Evolutionary conservation across 2,113 vertebrate genomes (phyloP).

Genomic region (Calidris pugnax): DNA sequence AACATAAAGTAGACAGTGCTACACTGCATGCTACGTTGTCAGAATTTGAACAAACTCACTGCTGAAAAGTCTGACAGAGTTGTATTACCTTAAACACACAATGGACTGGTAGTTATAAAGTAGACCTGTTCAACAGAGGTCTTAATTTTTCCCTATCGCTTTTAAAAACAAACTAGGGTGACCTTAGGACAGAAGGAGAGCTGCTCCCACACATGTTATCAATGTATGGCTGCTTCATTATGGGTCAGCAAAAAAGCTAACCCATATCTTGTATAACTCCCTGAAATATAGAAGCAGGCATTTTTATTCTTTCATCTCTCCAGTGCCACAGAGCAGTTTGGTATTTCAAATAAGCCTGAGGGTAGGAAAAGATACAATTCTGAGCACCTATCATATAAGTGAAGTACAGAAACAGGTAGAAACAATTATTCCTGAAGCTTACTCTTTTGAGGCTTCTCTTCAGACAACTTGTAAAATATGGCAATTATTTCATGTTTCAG

Average conservation of each 20-base stretch:
- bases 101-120: background rate
- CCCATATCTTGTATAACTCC: background rate
- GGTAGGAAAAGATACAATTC: background rate
- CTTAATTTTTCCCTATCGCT: background rate
- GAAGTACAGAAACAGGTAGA: background rate
- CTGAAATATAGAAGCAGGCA: background rate
- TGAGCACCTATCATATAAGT: background rate
- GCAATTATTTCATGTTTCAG: background rate
- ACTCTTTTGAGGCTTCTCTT: background rate
- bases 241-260: background rate
- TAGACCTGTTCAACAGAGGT: background rate
- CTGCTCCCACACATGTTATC: background rate
- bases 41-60: background rate
- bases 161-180: background rate
- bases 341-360: background rate
- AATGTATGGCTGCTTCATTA: background rate
- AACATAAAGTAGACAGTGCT: background rate
- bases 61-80: background rate
- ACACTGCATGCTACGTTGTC: accelerated
- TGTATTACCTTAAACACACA: background rate
- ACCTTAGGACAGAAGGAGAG: background rate
- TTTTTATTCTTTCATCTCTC: background rate
- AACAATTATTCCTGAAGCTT: background rate
- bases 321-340: background rate
- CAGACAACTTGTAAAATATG: background rate